Evolutionary conservation across 1,140 invertebrate species (phyloP).

Genomic region (Episyrphus balteatus): DNA sequence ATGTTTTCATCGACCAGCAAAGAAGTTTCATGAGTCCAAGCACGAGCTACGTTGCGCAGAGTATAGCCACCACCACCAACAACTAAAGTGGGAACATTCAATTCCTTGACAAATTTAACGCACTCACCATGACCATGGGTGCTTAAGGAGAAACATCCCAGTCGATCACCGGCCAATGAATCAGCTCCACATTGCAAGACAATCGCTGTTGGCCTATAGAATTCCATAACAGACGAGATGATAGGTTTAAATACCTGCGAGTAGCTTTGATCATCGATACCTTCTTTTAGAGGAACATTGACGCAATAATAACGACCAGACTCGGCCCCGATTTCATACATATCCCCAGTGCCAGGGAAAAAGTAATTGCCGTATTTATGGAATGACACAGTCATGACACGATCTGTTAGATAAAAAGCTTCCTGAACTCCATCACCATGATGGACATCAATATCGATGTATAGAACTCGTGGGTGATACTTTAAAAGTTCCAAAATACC

Average conservation of each 20-base stretch:
- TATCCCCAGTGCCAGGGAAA: slow-evolving; percentile 96
- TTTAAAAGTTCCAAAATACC: slow-evolving; percentile 94
- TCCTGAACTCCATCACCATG: slow-evolving; percentile 99
- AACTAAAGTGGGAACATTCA: slow-evolving; percentile 88
- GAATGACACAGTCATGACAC: slow-evolving; percentile 99
- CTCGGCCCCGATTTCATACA: slow-evolving; percentile 94
- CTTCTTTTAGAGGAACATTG: slow-evolving; percentile 93
- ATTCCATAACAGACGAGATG: slow-evolving; percentile 91
- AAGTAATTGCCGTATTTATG: slow-evolving; percentile 98
- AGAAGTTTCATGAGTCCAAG: slow-evolving; percentile 99
- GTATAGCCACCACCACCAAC: slow-evolving; percentile 83
- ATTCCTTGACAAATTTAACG: slow-evolving; percentile 89
- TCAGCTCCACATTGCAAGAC: slow-evolving; percentile 98
- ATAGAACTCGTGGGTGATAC: slow-evolving; percentile 89
- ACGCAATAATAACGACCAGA: slow-evolving; percentile 91
- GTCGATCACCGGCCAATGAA: slow-evolving; percentile 87
- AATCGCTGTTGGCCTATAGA: slow-evolving; percentile 92
- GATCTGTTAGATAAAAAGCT: slow-evolving; percentile 95
- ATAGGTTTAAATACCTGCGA: slow-evolving; percentile 89
- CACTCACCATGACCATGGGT: slow-evolving; percentile 83
- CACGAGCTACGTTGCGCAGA: slow-evolving; percentile 91
- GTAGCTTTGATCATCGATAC: slow-evolving; percentile 92
- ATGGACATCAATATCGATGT: slow-evolving; percentile 99
- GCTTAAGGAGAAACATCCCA: slow-evolving; percentile 48
- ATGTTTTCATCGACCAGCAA: slow-evolving; percentile 84